These are phyloP conservation scores for Sebastes iracundus DNA, from an alignment of 2,797 vertebrate species.

Conservation along the genomic window DNA sequence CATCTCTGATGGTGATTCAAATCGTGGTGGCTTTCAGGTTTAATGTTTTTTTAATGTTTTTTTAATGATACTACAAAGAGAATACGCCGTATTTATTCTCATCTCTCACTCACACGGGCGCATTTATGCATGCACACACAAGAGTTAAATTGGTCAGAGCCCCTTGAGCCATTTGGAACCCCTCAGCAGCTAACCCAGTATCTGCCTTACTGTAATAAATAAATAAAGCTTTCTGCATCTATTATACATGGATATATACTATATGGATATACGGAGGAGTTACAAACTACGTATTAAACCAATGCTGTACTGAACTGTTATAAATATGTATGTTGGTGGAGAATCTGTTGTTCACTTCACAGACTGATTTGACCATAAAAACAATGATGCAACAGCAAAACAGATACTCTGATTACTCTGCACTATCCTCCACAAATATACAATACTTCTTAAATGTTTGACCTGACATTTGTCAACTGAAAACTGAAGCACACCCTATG, in stretches of 20 bases:
- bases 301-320: background rate
- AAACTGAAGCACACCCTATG: background rate
- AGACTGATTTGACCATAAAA: background rate
- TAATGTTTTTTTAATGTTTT: conserved; percentile 52
- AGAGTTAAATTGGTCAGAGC: conserved; percentile 24
- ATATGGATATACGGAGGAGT: conserved; percentile 3
- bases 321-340: background rate
- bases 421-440: background rate
- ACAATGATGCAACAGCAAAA: background rate
- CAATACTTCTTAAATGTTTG: background rate
- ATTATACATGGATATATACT: conserved; percentile 54
- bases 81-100: conserved; percentile 36
- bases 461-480: background rate
- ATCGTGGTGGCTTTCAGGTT: conserved; percentile 33
- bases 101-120: background rate
- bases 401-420: background rate
- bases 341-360: background rate
- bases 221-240: conserved; percentile 52
- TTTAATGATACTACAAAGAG: conserved; percentile 45
- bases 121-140: background rate
- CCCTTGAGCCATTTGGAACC: conserved; percentile 22
- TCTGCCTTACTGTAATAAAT: conserved; percentile 40
- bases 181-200: conserved; percentile 19
- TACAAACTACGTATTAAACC: conserved; percentile 28
- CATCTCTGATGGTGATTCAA: conserved; percentile 17